Evolutionary conservation across 2,888 invertebrate genomes (phyloP), one percentile per base, ranked within the genome.

Genomic region (Apoda limacodes): DNA sequence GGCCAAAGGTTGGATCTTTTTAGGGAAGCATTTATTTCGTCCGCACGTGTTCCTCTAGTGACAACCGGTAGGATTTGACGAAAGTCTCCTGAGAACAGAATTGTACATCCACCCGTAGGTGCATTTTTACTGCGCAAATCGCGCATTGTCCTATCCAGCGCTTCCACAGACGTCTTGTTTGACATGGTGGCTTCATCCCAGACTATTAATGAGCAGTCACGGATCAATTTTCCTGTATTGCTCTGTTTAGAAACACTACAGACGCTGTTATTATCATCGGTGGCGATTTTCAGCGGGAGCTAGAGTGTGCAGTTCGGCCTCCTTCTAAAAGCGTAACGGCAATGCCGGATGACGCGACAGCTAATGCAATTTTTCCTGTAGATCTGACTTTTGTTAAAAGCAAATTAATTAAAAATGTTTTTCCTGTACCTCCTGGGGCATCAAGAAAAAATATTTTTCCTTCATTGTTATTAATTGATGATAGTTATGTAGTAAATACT

Each of bases 231-330:
- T 41, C 37, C 47, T 37, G 42, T 45, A 35, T 37, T 44, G 35
- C 45, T 48, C 34, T 48, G 49, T 45, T 49, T n/a, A n/a, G n/a
- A n/a, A n/a, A n/a, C n/a, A n/a, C n/a, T n/a, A n/a, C n/a, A n/a
- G n/a, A n/a, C n/a, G 37, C 43, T 44, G 39, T 32, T 42, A 40
- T 34, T 37, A 35, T 43, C 40, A 35, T 45, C 44, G 24, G 35
- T 48, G 34, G 35, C 35, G 35, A 39, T 41, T 42, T 43, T 46
- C 32, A 46, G 30, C 28, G 58, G 57, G 24, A 58, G 44, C 32
- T 55, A 56, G 35, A 62, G 56, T 30, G 47, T 41, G 13, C 21
- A 72, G n/a, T n/a, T n/a, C n/a, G n/a, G n/a, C n/a, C n/a, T n/a
- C n/a, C n/a, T n/a, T n/a, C n/a, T n/a, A n/a, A 44, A 29, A 72